Percentiles rank a stretch among this genome's conserved stretches.
These are phyloP conservation scores for Hyles euphorbiae DNA, from an alignment of 1,140 invertebrate species.

Conservation along the genomic window DNA sequence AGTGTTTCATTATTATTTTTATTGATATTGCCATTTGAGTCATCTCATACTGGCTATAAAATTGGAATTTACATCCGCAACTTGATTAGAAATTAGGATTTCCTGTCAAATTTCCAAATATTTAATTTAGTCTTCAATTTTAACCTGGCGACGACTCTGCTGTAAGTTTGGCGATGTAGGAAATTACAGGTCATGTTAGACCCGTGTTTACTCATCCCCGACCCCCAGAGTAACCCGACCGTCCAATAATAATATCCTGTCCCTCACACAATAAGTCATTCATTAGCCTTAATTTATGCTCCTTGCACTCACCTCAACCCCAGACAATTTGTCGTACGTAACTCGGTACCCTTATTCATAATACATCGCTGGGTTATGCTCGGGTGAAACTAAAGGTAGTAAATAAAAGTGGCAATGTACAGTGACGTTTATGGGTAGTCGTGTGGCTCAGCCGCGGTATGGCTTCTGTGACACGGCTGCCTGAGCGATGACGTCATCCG, in stretches of 20 bases:
- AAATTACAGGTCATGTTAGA: constrained; percentile 1
- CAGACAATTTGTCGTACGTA: constrained; percentile 33
- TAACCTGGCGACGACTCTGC: too few species aligned
- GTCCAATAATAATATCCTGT: constrained; percentile 69
- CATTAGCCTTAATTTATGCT: constrained; percentile 73
- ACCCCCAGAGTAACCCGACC: constrained; percentile 41
- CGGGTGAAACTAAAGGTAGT: constrained; percentile 24
- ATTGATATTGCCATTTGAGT: too few species aligned
- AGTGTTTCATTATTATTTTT: too few species aligned
- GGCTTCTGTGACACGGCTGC: constrained; percentile 63
- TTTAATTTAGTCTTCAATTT: too few species aligned
- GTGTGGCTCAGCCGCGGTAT: constrained; percentile 33
- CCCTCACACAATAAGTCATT: constrained; percentile 68
- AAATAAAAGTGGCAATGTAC: constrained; percentile 44
- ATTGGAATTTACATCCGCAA: too few species aligned
- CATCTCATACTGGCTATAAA: too few species aligned
- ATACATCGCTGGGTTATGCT: constrained; percentile 30
- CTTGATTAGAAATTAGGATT: too few species aligned
- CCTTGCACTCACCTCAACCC: constrained; percentile 55
- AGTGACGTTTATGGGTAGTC: constrained; percentile 27
- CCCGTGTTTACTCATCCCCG: constrained; percentile 9
- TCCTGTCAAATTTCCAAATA: too few species aligned
- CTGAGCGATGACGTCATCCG: constrained; percentile 56
- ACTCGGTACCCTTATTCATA: constrained; percentile 13
- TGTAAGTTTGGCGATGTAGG: not conserved